Conservation (phyloP, 2,888 invertebrate species). For the Agonum fuliginosum region DNA sequence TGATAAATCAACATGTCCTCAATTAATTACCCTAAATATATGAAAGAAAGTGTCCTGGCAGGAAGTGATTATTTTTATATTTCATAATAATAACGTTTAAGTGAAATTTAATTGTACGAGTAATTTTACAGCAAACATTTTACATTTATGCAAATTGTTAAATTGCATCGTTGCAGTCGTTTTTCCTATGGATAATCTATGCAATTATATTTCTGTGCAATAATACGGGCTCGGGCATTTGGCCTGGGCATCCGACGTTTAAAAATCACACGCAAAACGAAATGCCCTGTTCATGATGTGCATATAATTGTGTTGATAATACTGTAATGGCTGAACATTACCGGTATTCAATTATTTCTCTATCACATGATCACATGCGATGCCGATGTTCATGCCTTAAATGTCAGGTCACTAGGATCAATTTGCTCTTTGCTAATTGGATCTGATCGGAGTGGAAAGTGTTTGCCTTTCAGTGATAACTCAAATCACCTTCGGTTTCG, state of each 20-base stretch:
- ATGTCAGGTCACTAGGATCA: constrained; percentile 54
- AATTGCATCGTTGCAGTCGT: constrained; percentile 13
- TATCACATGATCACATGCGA: constrained; percentile 51
- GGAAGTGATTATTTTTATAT: constrained; percentile 53
- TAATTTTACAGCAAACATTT: constrained; percentile 17
- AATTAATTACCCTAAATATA: constrained; percentile 13
- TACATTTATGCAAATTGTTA: constrained; percentile 54
- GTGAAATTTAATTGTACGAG: constrained; percentile 52
- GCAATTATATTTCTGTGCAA: constrained; percentile 44
- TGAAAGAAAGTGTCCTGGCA: constrained; percentile 48
- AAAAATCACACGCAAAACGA: constrained; percentile 41
- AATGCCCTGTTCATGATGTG: constrained; percentile 42
- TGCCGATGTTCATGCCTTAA: constrained; percentile 31
- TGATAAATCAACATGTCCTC: constrained; percentile 10
- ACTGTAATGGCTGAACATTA: constrained; percentile 31
- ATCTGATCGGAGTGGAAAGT: constrained; percentile 40
- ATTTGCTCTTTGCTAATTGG: constrained; percentile 49
- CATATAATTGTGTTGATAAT: constrained; percentile 44
- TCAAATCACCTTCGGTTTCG: neutral
- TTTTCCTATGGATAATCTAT: constrained; percentile 7
- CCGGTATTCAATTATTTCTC: constrained; percentile 50
- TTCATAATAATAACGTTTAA: constrained; percentile 52
- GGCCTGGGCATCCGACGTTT: neutral
- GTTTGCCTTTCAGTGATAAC: constrained; percentile 41
- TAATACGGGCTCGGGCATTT: too few relatives aligned